These are phyloP conservation scores for Portevinia maculata DNA, from an alignment of 2,888 invertebrate genomes.

Conservation along the genomic window DNA sequence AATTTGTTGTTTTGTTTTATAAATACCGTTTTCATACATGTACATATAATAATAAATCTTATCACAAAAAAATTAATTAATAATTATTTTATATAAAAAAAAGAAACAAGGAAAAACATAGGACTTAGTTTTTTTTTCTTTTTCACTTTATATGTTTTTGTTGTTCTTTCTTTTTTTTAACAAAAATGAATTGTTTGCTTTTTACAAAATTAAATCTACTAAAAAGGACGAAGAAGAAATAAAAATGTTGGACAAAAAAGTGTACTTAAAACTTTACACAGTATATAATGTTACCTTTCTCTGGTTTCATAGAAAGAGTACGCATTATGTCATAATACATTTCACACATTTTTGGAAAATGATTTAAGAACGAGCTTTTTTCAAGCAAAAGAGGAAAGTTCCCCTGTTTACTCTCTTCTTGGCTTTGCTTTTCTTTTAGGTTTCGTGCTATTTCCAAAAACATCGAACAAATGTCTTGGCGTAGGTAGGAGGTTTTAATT, in stretches of 20 bases:
- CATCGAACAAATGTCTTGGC: slow-evolving; percentile 39
- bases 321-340: slow-evolving; percentile 46
- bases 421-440: slow-evolving; percentile 8
- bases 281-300: slow-evolving; percentile 62
- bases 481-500: neutral
- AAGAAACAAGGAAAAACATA: slow-evolving; percentile 68
- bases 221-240: slow-evolving; percentile 54
- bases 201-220: slow-evolving; percentile 70
- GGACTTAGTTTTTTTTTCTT: slow-evolving; percentile 50
- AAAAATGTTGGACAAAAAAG: slow-evolving; percentile 65
- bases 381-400: neutral
- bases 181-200: slow-evolving; percentile 66
- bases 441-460: slow-evolving; percentile 16
- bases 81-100: slow-evolving; percentile 69
- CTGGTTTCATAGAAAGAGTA: slow-evolving; percentile 60
- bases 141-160: slow-evolving; percentile 66
- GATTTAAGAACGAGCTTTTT: slow-evolving; percentile 2
- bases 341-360: slow-evolving; percentile 19
- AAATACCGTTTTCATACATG: slow-evolving; percentile 72
- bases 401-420: neutral
- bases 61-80: slow-evolving; percentile 72
- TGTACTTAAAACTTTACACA: slow-evolving; percentile 63
- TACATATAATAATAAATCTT: slow-evolving; percentile 73
- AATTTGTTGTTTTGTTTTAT: slow-evolving; percentile 65
- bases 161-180: slow-evolving; percentile 61